Evolutionary conservation across 2,113 vertebrate species (phyloP), one percentile per base, ranked within the genome.

Genomic region (Syngnathus typhle): DNA sequence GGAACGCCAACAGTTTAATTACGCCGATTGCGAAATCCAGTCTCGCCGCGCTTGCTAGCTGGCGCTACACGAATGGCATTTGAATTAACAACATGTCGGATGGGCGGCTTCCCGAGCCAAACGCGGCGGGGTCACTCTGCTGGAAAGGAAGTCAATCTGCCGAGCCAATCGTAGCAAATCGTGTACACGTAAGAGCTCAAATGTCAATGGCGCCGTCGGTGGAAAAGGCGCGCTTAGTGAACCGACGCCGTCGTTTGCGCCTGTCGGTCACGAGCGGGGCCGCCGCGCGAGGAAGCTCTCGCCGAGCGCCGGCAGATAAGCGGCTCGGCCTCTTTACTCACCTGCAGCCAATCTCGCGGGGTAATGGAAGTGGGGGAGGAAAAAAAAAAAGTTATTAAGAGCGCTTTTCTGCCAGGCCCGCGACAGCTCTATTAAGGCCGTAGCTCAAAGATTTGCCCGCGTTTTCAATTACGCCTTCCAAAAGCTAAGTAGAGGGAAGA

Each of bases 341-440:
- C 82, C 86, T 89, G 81, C 64, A 89, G 87, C 81, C 89, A 89
- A 91, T 90, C 88, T 90, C 82, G 67, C 63, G 76, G 78, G 84
- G 86, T 89, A 88, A 90, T 88, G 83, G 85, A 85, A 90, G 73
- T 86, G 88, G 85, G 10, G 39, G 3, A 9, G 39, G 41, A 12
- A 43, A 43, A 43, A 78, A 85, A 89, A 89, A 89, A 90, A 89
- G 85, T 89, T 89, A 91, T 91, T 92, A 92, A 89, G 83, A 86
- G 82, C 46, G 79, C 87, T 90, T 88, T 88, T 74, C 82, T 69
- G 82, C 58, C 18, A 74, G 87, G 84, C 81, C 27, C 85, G 85
- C 67, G 84, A 88, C 84, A 80, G 86, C 85, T 89, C 88, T 82
- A 88, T 90, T 91, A 89, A 91, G 79, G 65, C 69, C 27, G 64